These are phyloP conservation scores for Empis livida DNA, from an alignment of 2,888 invertebrate species.

Conservation along the genomic window DNA sequence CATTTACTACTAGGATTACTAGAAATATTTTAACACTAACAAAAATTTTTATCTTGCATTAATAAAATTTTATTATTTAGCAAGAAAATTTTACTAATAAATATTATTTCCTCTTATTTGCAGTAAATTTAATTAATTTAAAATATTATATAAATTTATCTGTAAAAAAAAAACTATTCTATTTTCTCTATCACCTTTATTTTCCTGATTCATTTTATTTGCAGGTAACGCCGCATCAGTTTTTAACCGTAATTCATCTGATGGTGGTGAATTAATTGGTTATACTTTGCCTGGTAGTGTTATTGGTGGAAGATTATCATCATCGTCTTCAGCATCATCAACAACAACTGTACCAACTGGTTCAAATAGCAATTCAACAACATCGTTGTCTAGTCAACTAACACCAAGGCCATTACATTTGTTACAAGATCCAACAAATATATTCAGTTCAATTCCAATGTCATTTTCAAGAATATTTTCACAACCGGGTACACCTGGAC, in stretches of 20 bases:
- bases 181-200: too few relatives aligned
- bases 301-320: too few relatives aligned
- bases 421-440: neutral
- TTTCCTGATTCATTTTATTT: neutral
- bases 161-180: too few relatives aligned
- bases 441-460: conserved; percentile 7
- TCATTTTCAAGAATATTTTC: conserved; percentile 8
- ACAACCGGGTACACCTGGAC: conserved; percentile 7
- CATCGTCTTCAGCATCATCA: neutral
- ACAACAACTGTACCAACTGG: neutral
- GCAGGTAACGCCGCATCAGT: conserved; percentile 8
- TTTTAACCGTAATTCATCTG: conserved; percentile 5
- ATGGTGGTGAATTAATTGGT: neutral
- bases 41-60: too few relatives aligned
- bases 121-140: too few relatives aligned
- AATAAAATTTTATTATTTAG: too few relatives aligned
- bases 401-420: neutral
- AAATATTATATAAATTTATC: too few relatives aligned
- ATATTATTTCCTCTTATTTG: too few relatives aligned
- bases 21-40: too few relatives aligned
- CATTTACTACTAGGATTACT: too few relatives aligned
- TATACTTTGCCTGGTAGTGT: too few relatives aligned
- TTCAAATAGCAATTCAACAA: neutral
- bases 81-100: too few relatives aligned
- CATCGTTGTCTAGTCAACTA: neutral